Evolutionary conservation across 2,888 invertebrate genomes (phyloP).

Genomic region (Rhamnusium bicolor): DNA sequence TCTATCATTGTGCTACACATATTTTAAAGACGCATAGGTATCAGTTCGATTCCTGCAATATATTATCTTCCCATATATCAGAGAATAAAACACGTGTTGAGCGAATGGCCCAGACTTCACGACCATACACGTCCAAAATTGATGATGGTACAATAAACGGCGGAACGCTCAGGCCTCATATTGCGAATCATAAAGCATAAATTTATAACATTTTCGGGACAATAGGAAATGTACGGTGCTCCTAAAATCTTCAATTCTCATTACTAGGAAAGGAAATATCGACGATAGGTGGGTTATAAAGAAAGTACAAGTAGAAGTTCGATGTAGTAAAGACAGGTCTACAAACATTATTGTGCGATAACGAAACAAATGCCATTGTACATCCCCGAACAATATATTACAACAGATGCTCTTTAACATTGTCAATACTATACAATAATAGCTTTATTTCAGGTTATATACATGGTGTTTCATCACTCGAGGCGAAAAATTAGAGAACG

Average conservation of each 20-base stretch:
- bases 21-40: background rate
- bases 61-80: background rate
- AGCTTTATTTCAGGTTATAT: background rate
- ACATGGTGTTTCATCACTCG: no score
- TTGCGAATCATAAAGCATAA: background rate
- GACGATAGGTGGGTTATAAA: background rate
- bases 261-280: background rate
- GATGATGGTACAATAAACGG: background rate
- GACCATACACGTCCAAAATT: background rate
- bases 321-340: background rate
- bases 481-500: no score
- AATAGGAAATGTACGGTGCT: background rate
- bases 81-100: background rate
- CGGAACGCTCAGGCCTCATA: background rate
- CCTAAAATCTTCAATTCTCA: background rate
- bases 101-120: background rate
- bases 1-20: no score
- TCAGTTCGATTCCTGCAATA: background rate
- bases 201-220: background rate
- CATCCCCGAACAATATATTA: background rate
- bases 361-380: background rate
- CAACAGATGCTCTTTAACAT: slow-evolving; percentile 12
- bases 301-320: background rate
- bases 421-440: background rate
- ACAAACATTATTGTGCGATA: background rate